Evolutionary conservation across 64 coral and sea anemone genomes (phyloP).

Genomic region (Montipora sp.): DNA sequence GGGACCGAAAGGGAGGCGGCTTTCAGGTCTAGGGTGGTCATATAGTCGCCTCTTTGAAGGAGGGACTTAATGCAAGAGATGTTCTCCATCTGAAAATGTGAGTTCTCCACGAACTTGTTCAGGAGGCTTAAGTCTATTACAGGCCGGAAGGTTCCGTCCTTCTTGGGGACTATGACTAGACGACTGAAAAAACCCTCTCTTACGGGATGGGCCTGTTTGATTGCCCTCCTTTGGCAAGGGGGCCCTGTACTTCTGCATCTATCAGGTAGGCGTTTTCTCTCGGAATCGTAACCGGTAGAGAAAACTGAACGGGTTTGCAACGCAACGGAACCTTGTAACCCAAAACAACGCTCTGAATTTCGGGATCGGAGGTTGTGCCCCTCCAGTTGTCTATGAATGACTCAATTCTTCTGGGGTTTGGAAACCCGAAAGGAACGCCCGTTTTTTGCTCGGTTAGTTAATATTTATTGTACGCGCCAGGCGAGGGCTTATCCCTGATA

Average conservation of each 20-base stretch:
- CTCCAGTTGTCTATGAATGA: slow-evolving; percentile 6
- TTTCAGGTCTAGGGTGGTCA: slow-evolving; percentile 66
- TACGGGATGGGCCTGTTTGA: not conserved
- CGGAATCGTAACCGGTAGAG: not conserved
- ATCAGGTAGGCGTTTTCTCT: not conserved
- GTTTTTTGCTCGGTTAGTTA: slow-evolving; percentile 10
- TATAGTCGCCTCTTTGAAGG: not conserved
- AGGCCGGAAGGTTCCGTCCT: slow-evolving; percentile 20
- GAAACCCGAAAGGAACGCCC: slow-evolving; percentile 8
- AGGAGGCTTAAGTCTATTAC: slow-evolving; percentile 55
- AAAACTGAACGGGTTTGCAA: not conserved
- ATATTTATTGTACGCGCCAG: not conserved
- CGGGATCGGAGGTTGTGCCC: slow-evolving; percentile 36
- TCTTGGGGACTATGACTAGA: slow-evolving; percentile 58
- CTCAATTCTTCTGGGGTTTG: not conserved
- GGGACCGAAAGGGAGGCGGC: slow-evolving; percentile 62
- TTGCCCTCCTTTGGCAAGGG: not conserved
- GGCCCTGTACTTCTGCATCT: slow-evolving; percentile 10
- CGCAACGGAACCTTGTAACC: slow-evolving; percentile 25
- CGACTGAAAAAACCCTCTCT: too few species aligned
- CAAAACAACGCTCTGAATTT: slow-evolving; percentile 24
- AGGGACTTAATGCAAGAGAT: slow-evolving; percentile 10
- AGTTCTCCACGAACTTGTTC: slow-evolving; percentile 7
- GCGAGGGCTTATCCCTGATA: not conserved
- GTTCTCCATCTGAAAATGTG: slow-evolving; percentile 68